Conservation (phyloP, 2,797 vertebrate species). For the Melanotaenia parkinsoni region DNA sequence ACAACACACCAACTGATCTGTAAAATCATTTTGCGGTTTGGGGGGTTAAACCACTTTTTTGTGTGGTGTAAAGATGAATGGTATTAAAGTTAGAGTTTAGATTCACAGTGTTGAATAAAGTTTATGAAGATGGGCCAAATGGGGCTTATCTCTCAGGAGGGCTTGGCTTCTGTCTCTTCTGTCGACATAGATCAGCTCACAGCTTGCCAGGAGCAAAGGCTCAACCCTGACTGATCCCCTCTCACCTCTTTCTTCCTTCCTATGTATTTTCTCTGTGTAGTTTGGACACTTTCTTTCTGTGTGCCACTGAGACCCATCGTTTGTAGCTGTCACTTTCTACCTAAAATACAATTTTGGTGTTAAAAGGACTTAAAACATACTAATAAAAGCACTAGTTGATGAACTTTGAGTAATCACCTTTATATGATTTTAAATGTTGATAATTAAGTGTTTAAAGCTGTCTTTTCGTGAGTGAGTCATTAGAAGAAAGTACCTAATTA, state of each 20-base stretch:
- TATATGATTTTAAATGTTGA: too few relatives aligned
- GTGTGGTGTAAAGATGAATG: conserved; percentile 23
- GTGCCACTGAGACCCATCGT: conserved; percentile 16
- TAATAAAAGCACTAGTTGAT: too few relatives aligned
- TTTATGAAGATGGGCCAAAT: conserved; percentile 47
- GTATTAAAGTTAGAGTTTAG: conserved; percentile 43
- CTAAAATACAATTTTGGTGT: too few relatives aligned
- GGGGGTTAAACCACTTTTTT: conserved; percentile 44
- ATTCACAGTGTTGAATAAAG: conserved; percentile 48
- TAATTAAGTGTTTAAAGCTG: too few relatives aligned
- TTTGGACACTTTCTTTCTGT: conserved; percentile 20
- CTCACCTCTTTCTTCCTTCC: conserved; percentile 22
- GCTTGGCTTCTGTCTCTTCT: conserved; percentile 53
- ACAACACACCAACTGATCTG: conserved; percentile 16
- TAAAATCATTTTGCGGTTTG: conserved; percentile 35
- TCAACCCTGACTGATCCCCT: conserved; percentile 47
- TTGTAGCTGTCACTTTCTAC: not conserved
- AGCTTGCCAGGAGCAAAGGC: conserved; percentile 48
- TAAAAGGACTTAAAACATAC: too few relatives aligned
- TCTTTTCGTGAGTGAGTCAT: not conserved
- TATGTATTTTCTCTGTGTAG: conserved; percentile 20
- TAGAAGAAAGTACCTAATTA: not conserved
- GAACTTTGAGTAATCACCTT: too few relatives aligned
- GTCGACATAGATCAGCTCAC: conserved; percentile 60
- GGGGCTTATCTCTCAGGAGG: conserved; percentile 38